These are phyloP conservation scores for Acromyrmex heyeri DNA, from an alignment of 1,140 invertebrate species.

Conservation along the genomic window DNA sequence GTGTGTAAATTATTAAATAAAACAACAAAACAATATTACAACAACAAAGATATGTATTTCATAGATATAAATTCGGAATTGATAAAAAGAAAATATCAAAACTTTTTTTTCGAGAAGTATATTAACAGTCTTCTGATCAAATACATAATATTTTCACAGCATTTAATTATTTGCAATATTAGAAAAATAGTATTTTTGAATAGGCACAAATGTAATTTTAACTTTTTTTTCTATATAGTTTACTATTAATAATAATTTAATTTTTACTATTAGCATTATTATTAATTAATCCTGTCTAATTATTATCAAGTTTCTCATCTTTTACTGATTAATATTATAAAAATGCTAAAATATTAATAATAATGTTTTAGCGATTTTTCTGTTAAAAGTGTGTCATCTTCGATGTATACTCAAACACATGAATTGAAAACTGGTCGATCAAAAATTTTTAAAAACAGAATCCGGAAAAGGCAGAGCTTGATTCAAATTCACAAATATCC, in stretches of 20 bases:
- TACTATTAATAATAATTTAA: too few species aligned
- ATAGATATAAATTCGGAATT: too few species aligned
- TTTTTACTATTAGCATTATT: background rate
- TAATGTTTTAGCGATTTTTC: background rate
- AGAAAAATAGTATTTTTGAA: background rate
- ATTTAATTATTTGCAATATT: constrained; percentile 7
- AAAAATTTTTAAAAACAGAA: background rate
- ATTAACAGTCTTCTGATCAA: too few species aligned
- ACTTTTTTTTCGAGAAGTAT: too few species aligned
- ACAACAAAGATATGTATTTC: background rate
- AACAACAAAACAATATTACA: background rate
- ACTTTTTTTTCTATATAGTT: background rate
- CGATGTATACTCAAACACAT: background rate
- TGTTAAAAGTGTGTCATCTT: constrained; percentile 2
- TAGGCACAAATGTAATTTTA: background rate
- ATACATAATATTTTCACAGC: background rate
- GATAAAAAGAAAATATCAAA: too few species aligned
- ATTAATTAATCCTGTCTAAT: background rate
- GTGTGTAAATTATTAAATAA: background rate
- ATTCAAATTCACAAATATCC: background rate
- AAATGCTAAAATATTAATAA: too few species aligned
- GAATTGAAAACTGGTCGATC: background rate
- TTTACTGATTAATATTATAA: background rate
- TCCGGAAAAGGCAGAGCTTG: background rate
- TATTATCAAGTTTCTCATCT: background rate